Base-by-base conservation (phyloP, 2,113 vertebrate genomes). In the Anguilla japonica region DNA sequence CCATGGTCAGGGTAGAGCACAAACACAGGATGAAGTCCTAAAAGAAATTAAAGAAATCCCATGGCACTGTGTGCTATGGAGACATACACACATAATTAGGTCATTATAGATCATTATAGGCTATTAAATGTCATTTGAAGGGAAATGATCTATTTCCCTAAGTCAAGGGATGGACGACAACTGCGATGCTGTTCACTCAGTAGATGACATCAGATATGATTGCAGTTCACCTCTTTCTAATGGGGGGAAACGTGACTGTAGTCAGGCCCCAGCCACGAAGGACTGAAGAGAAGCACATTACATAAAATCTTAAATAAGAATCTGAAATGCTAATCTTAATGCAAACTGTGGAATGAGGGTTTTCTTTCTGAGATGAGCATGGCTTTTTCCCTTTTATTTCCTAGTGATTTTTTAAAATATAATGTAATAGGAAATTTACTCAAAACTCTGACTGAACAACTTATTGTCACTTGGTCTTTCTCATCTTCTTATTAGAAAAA, bases 41-140 rank as follows among this genome's bases (percentile, higher is more conserved):
- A n/a, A 29, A 34, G 71, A 11, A 75, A 13, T 29, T 56, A 7
- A 29, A 53, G 43, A 29, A 29, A 8, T 82, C 43, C 81, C 81
- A 16, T 82, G 4, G 22, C 22, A 75, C 83, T 71, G 5, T 16
- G 53, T 41, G 8, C 50, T 53, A 53, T 11, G 13, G 57, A 22
- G 11, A 67, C 56, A 63, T 34, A 34, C 41, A 41, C 46, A 46
- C 39, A 34, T 46, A 84, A 71, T 46, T 67, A 71, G 34, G 11
- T 67, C 16, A 67, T 84, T 40, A 84, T 40, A 39, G 41, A 41
- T 75, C 60, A 75, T 84, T 71, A 84, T 41, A 41, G 41, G 22
- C 60, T 29, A 75, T 84, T 50, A 78, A 46, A 84, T 84, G 83
- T 84, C 63, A 84, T 84, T 84, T 84, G 26, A 71, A 78, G 6